Conservation (phyloP, 2,113 vertebrate species). For the Cinclus mexicanus region DNA sequence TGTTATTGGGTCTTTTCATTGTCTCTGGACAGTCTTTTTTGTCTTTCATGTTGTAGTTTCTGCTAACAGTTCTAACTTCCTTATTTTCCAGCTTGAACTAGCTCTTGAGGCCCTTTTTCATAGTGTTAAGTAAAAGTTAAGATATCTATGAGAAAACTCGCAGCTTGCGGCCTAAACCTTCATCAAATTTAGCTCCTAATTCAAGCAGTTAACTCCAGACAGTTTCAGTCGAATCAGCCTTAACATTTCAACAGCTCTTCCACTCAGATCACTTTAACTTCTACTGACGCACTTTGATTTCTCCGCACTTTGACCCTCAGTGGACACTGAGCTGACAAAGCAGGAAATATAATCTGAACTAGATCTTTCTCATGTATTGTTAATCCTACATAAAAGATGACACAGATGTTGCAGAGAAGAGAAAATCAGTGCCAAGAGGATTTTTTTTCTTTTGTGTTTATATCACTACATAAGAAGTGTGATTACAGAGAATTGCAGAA, state of each 20-base stretch:
- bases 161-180: background rate
- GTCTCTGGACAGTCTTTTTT: background rate
- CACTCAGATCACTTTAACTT: background rate
- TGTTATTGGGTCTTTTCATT: background rate
- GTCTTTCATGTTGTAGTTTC: background rate
- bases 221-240: background rate
- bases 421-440: background rate
- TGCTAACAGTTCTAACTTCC: background rate
- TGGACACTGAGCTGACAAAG: background rate
- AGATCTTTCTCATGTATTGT: background rate
- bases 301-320: no score
- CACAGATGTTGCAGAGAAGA: background rate
- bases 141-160: background rate
- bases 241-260: background rate
- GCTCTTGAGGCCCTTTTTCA: background rate
- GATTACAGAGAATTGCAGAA: background rate
- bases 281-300: background rate
- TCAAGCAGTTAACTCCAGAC: background rate
- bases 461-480: background rate
- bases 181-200: background rate
- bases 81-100: background rate
- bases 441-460: background rate
- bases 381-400: background rate
- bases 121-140: background rate
- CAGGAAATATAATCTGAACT: conserved; percentile 29